These are phyloP conservation scores for Xanthorhoe designata DNA, from an alignment of 2,888 invertebrate species.

Conservation along the genomic window DNA sequence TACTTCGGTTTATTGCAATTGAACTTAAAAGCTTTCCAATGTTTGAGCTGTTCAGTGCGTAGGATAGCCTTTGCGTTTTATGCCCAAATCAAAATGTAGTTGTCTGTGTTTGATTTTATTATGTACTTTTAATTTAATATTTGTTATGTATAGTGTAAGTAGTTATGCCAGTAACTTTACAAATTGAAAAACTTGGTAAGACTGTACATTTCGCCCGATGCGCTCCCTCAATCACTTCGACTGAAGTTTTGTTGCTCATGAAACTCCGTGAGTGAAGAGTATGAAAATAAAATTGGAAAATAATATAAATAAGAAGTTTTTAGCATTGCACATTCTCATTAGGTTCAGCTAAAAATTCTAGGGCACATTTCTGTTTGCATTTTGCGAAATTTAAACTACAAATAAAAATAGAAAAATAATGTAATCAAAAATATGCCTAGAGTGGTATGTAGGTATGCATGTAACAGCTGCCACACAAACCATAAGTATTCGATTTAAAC, in stretches of 20 bases:
- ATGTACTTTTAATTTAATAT: neutral
- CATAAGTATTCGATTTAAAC: conserved; percentile 55
- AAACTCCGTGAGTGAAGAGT: conserved; percentile 76
- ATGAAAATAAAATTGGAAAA: conserved; percentile 78
- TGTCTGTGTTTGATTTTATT: conserved; percentile 5
- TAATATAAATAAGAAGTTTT: conserved; percentile 77
- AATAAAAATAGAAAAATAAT: conserved; percentile 23
- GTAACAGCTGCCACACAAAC: conserved; percentile 82
- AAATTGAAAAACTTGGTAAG: conserved; percentile 39
- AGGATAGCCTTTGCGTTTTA: conserved; percentile 2
- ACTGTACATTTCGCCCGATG: conserved; percentile 61
- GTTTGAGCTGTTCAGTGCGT: conserved; percentile 10
- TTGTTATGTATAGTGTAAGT: neutral
- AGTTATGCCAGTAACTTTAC: conserved; percentile 15
- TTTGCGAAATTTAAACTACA: conserved; percentile 14
- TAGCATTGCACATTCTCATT: conserved; percentile 84
- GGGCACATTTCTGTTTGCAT: conserved; percentile 71
- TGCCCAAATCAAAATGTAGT: conserved; percentile 1
- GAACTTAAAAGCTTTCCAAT: conserved; percentile 15
- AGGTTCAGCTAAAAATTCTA: conserved; percentile 77
- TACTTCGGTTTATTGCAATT: conserved; percentile 13
- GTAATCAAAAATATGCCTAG: conserved; percentile 78
- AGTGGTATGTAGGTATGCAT: conserved; percentile 77
- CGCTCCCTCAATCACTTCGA: conserved; percentile 59
- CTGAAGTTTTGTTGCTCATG: conserved; percentile 66